Evolutionary conservation across 2,888 invertebrate genomes (phyloP).

Genomic region (Xestia sexstrigata): DNA sequence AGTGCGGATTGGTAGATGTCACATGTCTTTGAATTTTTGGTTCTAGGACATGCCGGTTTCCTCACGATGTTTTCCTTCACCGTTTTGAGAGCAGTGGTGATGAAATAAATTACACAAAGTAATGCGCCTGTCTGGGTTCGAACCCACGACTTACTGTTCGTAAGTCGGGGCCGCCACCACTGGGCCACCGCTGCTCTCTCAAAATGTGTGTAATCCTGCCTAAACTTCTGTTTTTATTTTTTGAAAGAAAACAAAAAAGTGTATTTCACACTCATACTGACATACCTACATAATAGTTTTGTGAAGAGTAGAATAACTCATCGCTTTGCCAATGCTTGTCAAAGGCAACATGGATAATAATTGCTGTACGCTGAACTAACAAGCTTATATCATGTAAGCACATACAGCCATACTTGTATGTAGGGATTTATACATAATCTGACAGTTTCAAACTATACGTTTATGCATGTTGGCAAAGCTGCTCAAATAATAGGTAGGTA

Average conservation of each 20-base stretch:
- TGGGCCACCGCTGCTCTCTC: too few species aligned
- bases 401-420: not conserved
- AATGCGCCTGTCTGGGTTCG: too few species aligned
- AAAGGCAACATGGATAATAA: slow-evolving; percentile 24
- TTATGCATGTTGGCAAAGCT: not conserved
- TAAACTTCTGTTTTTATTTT: not conserved
- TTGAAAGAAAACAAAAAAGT: not conserved
- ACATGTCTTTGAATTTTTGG: too few species aligned
- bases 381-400: slow-evolving; percentile 13
- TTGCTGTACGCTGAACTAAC: slow-evolving; percentile 36
- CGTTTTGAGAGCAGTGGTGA: too few species aligned
- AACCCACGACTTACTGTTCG: too few species aligned
- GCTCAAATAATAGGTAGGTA: not conserved
- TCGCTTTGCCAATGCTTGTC: slow-evolving; percentile 5
- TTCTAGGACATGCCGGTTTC: too few species aligned
- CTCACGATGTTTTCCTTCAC: too few species aligned
- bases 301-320: not conserved
- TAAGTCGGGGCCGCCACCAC: too few species aligned
- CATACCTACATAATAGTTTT: not conserved
- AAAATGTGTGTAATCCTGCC: not conserved
- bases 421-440: slow-evolving; percentile 29
- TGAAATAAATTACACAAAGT: too few species aligned
- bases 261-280: not conserved
- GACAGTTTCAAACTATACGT: slow-evolving; percentile 25
- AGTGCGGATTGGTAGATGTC: too few species aligned